These are phyloP conservation scores for Hycleus cichorii DNA, from an alignment of 1,140 invertebrate genomes.

Conservation along the genomic window DNA sequence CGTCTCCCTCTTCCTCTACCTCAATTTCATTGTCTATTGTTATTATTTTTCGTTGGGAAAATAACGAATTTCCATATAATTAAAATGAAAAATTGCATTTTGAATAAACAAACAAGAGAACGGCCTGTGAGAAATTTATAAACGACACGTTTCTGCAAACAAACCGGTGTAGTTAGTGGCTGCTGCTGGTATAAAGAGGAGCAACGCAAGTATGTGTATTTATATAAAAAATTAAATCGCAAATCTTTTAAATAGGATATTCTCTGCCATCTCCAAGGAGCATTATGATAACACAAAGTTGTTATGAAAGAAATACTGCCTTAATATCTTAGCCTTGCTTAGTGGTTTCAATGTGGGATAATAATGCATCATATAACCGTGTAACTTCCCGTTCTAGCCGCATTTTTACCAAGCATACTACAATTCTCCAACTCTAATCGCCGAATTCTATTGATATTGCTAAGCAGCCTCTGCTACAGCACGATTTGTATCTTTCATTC, in stretches of 20 bases:
- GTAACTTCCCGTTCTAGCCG: constrained; percentile 14
- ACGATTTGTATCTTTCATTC: too few species aligned
- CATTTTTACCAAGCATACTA: constrained; percentile 21
- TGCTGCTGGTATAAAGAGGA: constrained; percentile 10
- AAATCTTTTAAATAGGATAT: constrained; percentile 28
- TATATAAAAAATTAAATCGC: constrained; percentile 28
- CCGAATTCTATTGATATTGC: constrained; percentile 30
- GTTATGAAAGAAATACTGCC: constrained; percentile 34
- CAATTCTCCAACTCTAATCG: constrained; percentile 21
- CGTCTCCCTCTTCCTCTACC: not conserved
- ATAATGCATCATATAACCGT: constrained; percentile 34
- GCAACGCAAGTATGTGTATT: constrained; percentile 15
- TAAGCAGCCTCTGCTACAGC: too few species aligned
- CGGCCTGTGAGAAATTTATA: too few species aligned
- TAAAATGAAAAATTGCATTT: constrained; percentile 21
- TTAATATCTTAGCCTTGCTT: constrained; percentile 30
- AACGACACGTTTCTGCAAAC: too few species aligned
- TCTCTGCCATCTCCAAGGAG: constrained; percentile 15
- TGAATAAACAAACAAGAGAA: not conserved
- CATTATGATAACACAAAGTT: constrained; percentile 32
- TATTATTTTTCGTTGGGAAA: not conserved
- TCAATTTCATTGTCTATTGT: too few species aligned
- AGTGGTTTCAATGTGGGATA: constrained; percentile 21
- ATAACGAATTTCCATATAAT: constrained; percentile 25
- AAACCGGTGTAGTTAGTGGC: too few species aligned